phyloP scores from a whole-genome alignment of 1,140 invertebrate genomes.

The Aphelenchoides fujianensis region DNA sequence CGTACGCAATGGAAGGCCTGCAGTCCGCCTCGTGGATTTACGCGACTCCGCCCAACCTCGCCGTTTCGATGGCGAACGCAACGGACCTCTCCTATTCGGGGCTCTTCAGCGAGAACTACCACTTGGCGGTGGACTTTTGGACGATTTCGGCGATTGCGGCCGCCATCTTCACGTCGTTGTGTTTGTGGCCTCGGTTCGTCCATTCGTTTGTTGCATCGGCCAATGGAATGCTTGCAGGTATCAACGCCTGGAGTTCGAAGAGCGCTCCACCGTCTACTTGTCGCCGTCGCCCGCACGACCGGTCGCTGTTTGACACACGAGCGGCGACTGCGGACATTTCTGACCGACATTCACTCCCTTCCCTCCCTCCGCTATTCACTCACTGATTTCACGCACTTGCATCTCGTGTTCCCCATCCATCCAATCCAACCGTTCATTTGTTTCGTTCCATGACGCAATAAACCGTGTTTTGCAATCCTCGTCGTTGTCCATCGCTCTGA shows the following conservation, averaged over 20 bases:
- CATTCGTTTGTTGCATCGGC: too few species aligned
- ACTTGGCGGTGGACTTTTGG: constrained; percentile 46
- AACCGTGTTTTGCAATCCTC: too few species aligned
- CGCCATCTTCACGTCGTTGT: constrained; percentile 40
- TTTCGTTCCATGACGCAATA: too few species aligned
- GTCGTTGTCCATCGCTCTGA: too few species aligned
- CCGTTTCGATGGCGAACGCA: background rate
- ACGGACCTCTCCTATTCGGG: background rate
- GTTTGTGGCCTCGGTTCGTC: constrained; percentile 45
- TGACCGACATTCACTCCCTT: background rate
- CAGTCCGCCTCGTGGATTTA: constrained; percentile 43
- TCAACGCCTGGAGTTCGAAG: constrained; percentile 44
- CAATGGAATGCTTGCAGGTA: too few species aligned
- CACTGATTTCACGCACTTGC: constrained; percentile 1
- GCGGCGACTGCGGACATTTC: too few species aligned
- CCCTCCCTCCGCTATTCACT: too few species aligned
- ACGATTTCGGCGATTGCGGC: constrained; percentile 37
- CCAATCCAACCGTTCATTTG: too few species aligned
- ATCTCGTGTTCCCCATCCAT: too few species aligned
- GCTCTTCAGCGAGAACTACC: constrained; percentile 34
- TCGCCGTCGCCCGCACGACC: background rate
- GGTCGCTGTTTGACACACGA: background rate
- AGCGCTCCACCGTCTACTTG: constrained; percentile 18
- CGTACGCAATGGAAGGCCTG: constrained; percentile 42
- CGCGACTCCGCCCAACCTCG: background rate